A percentile compares a stretch with the other conserved stretches of the same genome.
Evolutionary conservation across 1,140 invertebrate genomes (phyloP).

Genomic region (Planococcus citri): DNA sequence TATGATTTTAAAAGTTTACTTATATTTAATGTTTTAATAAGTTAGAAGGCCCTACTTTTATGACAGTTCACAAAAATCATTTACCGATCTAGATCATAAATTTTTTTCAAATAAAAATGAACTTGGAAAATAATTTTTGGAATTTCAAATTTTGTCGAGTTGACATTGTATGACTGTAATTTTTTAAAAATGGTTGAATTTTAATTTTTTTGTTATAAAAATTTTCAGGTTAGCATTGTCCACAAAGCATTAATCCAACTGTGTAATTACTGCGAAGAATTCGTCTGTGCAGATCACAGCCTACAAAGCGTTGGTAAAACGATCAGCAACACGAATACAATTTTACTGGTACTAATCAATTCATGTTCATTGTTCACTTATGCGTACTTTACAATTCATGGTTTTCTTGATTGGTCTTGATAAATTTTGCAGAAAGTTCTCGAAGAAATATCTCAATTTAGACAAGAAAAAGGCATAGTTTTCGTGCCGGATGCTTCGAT

Average conservation of each 20-base stretch:
- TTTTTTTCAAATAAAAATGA: too few species aligned
- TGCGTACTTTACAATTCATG: background rate
- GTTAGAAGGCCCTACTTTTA: too few species aligned
- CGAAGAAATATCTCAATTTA: constrained; percentile 43
- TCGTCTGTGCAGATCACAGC: constrained; percentile 41
- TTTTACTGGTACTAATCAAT: constrained; percentile 24
- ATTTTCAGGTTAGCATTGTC: constrained; percentile 22
- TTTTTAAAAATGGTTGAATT: too few species aligned
- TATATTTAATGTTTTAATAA: too few species aligned
- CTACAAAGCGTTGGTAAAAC: constrained; percentile 40
- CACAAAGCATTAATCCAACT: constrained; percentile 42
- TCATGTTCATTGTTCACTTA: background rate
- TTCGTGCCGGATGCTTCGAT: constrained; percentile 35
- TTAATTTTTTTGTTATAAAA: too few species aligned
- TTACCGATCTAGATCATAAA: too few species aligned
- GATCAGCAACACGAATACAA: constrained; percentile 41
- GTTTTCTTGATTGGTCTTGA: too few species aligned
- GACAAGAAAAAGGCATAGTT: constrained; percentile 41
- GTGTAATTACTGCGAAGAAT: constrained; percentile 38
- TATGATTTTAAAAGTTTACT: constrained; percentile 22
- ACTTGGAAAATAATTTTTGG: too few species aligned
- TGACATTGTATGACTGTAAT: too few species aligned
- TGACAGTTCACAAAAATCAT: too few species aligned
- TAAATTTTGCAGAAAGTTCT: constrained; percentile 35
- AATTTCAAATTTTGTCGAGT: too few species aligned